These are phyloP conservation scores for Drosophila lacteicornis DNA, from an alignment of 1,140 invertebrate genomes.

Conservation along the genomic window DNA sequence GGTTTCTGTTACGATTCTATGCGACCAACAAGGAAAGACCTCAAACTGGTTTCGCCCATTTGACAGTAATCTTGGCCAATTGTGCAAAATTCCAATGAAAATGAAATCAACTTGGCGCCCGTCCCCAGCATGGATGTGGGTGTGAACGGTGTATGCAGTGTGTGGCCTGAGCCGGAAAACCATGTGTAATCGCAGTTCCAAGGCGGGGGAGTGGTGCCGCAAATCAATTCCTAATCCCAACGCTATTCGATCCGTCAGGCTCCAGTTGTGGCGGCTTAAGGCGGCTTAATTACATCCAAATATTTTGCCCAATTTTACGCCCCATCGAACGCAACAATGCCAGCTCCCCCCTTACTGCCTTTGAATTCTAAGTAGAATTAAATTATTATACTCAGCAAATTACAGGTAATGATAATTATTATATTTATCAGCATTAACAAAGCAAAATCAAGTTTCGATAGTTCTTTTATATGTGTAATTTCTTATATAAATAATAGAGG, in stretches of 20 bases:
- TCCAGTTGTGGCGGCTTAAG: conserved; percentile 45
- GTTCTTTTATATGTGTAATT: no score
- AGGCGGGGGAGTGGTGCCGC: conserved; percentile 27
- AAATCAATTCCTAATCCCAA: conserved; percentile 39
- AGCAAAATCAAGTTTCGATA: no score
- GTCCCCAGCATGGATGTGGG: conserved; percentile 16
- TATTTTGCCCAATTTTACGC: conserved; percentile 63
- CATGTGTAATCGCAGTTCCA: conserved; percentile 24
- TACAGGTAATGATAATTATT: not conserved
- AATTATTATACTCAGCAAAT: not conserved
- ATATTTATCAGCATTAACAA: not conserved
- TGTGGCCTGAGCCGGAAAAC: conserved; percentile 40
- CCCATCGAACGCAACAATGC: conserved; percentile 40
- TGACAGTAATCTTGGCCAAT: conserved; percentile 61
- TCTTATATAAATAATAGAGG: not conserved
- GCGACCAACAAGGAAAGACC: conserved; percentile 74
- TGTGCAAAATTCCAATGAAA: conserved; percentile 80
- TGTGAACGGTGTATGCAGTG: not conserved
- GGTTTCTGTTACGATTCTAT: conserved; percentile 59
- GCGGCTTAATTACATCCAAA: conserved; percentile 56
- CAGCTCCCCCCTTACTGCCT: not conserved
- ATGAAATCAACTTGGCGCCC: conserved; percentile 53
- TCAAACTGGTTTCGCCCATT: conserved; percentile 62
- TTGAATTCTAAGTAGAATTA: conserved; percentile 1
- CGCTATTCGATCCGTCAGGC: conserved; percentile 35